A percentile compares a stretch with the other conserved stretches of the same genome.
Conservation (phyloP, 2,113 vertebrate species). For the Nerophis ophidion region DNA sequence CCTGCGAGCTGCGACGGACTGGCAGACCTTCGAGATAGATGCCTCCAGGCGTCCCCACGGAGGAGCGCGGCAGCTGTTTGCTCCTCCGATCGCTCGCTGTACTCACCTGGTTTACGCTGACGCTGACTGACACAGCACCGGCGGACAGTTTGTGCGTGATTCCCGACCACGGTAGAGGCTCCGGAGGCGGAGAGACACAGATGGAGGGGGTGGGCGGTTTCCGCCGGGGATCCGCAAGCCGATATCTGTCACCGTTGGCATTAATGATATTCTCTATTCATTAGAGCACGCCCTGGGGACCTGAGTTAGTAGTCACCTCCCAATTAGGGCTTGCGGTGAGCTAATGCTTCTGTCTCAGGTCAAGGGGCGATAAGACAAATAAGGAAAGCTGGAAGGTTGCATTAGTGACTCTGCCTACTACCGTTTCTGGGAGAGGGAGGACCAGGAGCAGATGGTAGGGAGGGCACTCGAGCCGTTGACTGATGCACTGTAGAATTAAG, state of each 20-base stretch:
- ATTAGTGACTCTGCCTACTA: slow-evolving; percentile 30
- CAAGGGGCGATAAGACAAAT: slow-evolving; percentile 44
- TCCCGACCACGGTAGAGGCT: slow-evolving; percentile 11
- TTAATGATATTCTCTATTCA: slow-evolving; percentile 72
- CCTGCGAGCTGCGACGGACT: slow-evolving; percentile 50
- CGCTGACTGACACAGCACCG: slow-evolving; percentile 38
- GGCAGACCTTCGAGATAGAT: slow-evolving; percentile 47
- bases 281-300: slow-evolving; percentile 57
- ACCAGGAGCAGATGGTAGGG: slow-evolving; percentile 31
- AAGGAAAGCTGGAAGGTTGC: slow-evolving; percentile 33
- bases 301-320: slow-evolving; percentile 63
- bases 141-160: slow-evolving; percentile 20
- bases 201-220: slow-evolving; percentile 44
- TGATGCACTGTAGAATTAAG: no score
- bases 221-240: slow-evolving; percentile 45
- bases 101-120: slow-evolving; percentile 45
- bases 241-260: slow-evolving; percentile 63
- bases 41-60: slow-evolving; percentile 33
- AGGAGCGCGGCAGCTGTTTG: slow-evolving; percentile 43
- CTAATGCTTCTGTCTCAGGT: slow-evolving; percentile 45
- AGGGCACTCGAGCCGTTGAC: slow-evolving; percentile 17
- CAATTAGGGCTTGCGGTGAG: slow-evolving; percentile 66
- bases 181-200: slow-evolving; percentile 19
- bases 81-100: slow-evolving; percentile 32
- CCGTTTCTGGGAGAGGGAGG: slow-evolving; percentile 21